Evolutionary conservation across 2,888 invertebrate genomes (phyloP).

Genomic region (Cremastinae sp.): DNA sequence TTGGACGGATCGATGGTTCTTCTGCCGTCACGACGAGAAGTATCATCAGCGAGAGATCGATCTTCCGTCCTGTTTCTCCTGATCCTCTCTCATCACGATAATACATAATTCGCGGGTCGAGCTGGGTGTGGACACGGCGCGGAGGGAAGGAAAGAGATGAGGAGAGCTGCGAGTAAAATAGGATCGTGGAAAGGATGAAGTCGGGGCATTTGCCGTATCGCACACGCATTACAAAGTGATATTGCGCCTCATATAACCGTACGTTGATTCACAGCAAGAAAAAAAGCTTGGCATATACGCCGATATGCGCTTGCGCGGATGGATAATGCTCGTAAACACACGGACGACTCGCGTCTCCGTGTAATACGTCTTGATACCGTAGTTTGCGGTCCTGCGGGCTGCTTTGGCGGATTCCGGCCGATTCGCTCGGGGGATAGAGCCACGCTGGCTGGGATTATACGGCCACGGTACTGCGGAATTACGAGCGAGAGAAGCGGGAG

Average conservation of each 20-base stretch:
- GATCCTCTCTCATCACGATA: conserved; percentile 60
- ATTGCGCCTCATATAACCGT: conserved; percentile 35
- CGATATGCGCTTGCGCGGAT: conserved; percentile 28
- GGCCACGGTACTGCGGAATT: conserved; percentile 76
- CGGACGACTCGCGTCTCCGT: conserved; percentile 45
- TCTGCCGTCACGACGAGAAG: conserved; percentile 35
- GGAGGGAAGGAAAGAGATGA: background rate
- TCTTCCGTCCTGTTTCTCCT: conserved; percentile 33
- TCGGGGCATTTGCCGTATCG: conserved; percentile 62
- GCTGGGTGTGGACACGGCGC: conserved; percentile 45
- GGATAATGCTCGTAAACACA: background rate
- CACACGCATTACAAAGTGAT: conserved; percentile 72
- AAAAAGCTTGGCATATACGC: background rate
- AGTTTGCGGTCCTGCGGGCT: conserved; percentile 49
- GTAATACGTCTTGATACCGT: conserved; percentile 49
- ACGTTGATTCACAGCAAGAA: conserved; percentile 1
- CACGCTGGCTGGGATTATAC: conserved; percentile 74
- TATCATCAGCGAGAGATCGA: conserved; percentile 51
- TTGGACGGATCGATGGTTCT: conserved; percentile 40
- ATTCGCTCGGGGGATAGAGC: conserved; percentile 63
- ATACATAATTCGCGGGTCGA: conserved; percentile 53
- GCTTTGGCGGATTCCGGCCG: conserved; percentile 45
- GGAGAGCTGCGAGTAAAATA: conserved; percentile 40
- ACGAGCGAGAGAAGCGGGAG: conserved; percentile 66
- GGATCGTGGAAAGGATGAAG: conserved; percentile 58